Conservation (phyloP, 2,113 vertebrate species). For the Rhynchomys soricoides region DNA sequence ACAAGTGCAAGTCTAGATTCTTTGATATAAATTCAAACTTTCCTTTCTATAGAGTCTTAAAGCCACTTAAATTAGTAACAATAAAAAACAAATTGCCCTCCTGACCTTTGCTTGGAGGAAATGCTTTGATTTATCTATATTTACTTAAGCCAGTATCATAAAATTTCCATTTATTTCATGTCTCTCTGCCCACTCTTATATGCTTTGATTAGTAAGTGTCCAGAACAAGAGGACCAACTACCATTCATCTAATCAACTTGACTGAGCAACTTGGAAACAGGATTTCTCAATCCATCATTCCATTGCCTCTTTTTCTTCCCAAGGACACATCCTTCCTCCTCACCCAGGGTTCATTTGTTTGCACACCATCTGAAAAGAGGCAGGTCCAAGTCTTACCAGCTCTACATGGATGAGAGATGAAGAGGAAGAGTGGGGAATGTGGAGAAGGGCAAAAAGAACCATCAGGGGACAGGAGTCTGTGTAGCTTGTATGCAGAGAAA, state of each 20-base stretch:
- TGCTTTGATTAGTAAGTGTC: neutral
- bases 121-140: neutral
- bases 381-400: neutral
- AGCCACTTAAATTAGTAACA: neutral
- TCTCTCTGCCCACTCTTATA: neutral
- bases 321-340: neutral
- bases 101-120: neutral
- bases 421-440: neutral
- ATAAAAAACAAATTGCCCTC: neutral
- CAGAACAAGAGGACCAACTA: neutral
- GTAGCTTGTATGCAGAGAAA: neutral
- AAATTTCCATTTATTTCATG: neutral
- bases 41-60: neutral
- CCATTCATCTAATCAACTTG: neutral
- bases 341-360: neutral
- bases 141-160: neutral
- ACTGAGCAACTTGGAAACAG: neutral
- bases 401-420: neutral
- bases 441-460: too few relatives aligned
- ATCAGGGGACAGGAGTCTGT: neutral
- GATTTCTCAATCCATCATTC: neutral
- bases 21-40: slow-evolving; percentile 60
- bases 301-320: neutral
- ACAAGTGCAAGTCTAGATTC: neutral
- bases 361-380: neutral